Evolutionary conservation across 1,140 invertebrate genomes (phyloP), one percentile per base, ranked within the genome.

Genomic region (Eciton burchellii): DNA sequence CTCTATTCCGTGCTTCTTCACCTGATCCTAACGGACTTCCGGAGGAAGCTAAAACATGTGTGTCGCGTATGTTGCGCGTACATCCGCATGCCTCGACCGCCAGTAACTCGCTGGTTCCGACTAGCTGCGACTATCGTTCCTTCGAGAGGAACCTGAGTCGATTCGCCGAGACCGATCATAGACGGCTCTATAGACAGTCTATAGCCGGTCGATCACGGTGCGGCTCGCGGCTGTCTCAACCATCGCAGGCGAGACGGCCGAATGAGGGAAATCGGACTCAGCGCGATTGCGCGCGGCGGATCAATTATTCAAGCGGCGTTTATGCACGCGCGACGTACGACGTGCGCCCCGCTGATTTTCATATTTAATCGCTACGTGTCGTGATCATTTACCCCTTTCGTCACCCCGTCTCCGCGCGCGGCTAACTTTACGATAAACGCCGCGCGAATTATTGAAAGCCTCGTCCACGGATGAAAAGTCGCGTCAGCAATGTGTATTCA

Each of bases 161-260:
- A 8, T 8, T 5, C 1, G 26, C 26, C 43, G 54, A 73, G 59
- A 65, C 59, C 14, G 70, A 71, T 74, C 74, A 86, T 76, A 81
- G 84, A 81, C 62, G n/a, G 72, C 6, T 77, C 84, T 79, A 83
- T 86, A 86, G 49, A 84, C 60, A 73, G 82, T 84, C 70, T 81
- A 79, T 86, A 49, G 47, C 16, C 47, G 9, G 57, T 41, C 54
- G 19, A 26, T 16, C 74, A 8, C 29, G 59, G 68, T 59, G 47
- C 47, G 11, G 12, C 35, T 35, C 35, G 35, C 35, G 35, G 24
- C 47, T 68, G 62, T 70, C 52, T 70, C 56, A 54, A 49, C 68
- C 57, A 49, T 26, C 52, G 29, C 52, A 57, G 12, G 56, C 24
- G 12, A 56, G 59, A 26, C 24, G n/a, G 9, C 45, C n/a, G 14